A percentile compares a stretch with the other conserved stretches of the same genome.
Conservation (phyloP, 2,113 vertebrate species). For the Perca flavescens region DNA sequence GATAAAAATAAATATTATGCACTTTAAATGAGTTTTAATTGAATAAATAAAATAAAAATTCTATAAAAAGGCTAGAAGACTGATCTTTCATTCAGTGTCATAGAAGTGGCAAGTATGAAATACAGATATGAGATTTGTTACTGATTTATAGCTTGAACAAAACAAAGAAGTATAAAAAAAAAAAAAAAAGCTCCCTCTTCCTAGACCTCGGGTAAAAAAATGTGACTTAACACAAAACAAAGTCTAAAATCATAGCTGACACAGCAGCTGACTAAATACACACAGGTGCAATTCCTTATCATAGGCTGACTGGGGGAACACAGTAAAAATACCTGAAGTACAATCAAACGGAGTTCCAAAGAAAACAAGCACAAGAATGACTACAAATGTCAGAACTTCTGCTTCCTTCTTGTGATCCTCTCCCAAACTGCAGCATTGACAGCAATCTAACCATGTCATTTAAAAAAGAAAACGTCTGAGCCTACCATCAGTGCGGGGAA, state of each 20-base stretch:
- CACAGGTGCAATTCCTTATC: conserved; percentile 7
- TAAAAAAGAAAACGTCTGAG: background rate
- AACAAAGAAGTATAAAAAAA: background rate
- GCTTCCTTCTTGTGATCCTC: background rate
- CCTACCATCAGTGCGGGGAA: conserved; percentile 86
- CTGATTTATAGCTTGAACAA: conserved; percentile 7
- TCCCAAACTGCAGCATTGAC: background rate
- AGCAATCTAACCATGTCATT: rapidly evolving
- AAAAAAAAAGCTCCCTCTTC: background rate
- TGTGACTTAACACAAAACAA: background rate
- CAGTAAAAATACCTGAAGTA: background rate
- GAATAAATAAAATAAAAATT: background rate
- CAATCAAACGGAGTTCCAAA: background rate
- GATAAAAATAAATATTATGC: background rate
- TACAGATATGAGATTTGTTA: background rate
- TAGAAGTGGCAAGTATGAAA: background rate
- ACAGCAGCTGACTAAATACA: conserved; percentile 36
- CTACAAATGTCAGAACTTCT: background rate
- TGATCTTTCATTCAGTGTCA: background rate
- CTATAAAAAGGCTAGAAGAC: no score
- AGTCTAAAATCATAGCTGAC: background rate
- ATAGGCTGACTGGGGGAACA: background rate
- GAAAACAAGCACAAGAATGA: background rate
- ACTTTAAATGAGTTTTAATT: background rate
- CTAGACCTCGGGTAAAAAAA: background rate